Percentiles rank a stretch among this genome's conserved stretches.
phyloP scores from a whole-genome alignment of 2,797 vertebrate species.

The Chelonia mydas region DNA sequence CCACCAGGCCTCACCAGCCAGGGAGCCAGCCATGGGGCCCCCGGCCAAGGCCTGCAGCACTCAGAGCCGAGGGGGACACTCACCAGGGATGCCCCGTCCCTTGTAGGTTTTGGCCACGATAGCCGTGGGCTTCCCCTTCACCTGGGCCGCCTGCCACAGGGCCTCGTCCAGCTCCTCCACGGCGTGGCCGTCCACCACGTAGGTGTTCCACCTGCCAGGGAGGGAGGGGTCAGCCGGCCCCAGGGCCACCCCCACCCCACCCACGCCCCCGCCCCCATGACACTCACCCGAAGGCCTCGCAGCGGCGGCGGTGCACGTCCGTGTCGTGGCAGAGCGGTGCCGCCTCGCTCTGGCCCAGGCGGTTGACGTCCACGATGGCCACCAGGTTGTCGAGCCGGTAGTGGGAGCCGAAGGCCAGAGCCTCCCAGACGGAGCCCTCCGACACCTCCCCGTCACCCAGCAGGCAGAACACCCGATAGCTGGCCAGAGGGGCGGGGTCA shows the following conservation, averaged over 20 bases:
- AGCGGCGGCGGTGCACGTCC: slow-evolving; percentile 86
- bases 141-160: slow-evolving; percentile 86
- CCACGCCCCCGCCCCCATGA: background rate
- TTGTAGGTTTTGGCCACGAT: slow-evolving; percentile 92
- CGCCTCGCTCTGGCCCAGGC: slow-evolving; percentile 86
- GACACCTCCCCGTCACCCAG: slow-evolving; percentile 89
- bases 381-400: slow-evolving; percentile 90
- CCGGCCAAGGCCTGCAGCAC: no score
- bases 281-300: slow-evolving; percentile 90
- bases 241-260: slow-evolving; percentile 85
- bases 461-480: slow-evolving; percentile 92
- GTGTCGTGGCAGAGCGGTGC: slow-evolving; percentile 85
- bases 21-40: background rate
- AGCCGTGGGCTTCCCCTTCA: slow-evolving; percentile 88
- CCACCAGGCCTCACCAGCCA: background rate
- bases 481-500: slow-evolving; percentile 38
- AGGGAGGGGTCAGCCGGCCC: slow-evolving; percentile 68
- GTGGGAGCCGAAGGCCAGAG: slow-evolving; percentile 89
- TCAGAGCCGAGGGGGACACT: background rate
- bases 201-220: slow-evolving; percentile 88
- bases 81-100: slow-evolving; percentile 89
- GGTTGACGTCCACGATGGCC: slow-evolving; percentile 89
- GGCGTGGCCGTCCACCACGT: slow-evolving; percentile 89
- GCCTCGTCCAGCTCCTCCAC: slow-evolving; percentile 88
- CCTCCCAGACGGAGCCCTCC: slow-evolving; percentile 92